These are phyloP conservation scores for Sabatieria punctata DNA, from an alignment of 2,888 invertebrate species.

Conservation along the genomic window DNA sequence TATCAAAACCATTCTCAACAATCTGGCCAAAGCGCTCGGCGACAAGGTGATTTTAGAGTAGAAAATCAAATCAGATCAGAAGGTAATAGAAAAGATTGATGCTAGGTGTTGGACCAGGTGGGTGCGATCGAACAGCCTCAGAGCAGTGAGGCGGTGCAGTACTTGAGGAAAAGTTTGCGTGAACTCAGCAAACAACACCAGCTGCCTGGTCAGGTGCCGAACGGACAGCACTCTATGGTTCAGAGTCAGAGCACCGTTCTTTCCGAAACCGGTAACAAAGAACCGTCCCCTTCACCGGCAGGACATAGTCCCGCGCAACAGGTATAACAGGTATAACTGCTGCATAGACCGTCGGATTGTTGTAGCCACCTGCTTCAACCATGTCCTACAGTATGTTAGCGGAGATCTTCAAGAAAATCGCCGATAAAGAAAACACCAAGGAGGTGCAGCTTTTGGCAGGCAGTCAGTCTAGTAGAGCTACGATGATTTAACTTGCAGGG, in stretches of 20 bases:
- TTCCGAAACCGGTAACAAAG: too few species aligned
- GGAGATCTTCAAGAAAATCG: conserved; percentile 7
- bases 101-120: conserved; percentile 9
- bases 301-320: too few species aligned
- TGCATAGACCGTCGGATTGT: too few species aligned
- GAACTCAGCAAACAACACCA: not conserved
- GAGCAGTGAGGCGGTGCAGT: conserved; percentile 7
- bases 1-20: conserved; percentile 78
- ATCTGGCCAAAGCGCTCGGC: conserved; percentile 72
- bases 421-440: conserved; percentile 7
- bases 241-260: too few species aligned
- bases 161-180: conserved; percentile 7
- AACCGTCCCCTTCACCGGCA: not conserved
- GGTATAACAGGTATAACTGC: too few species aligned
- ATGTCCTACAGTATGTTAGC: too few species aligned
- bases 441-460: not conserved
- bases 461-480: not conserved
- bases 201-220: conserved; percentile 5
- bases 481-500: conserved; percentile 20
- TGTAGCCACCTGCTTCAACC: too few species aligned
- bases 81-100: too few species aligned
- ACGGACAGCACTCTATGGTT: too few species aligned
- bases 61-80: too few species aligned
- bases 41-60: conserved; percentile 5
- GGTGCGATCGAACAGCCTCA: conserved; percentile 5